These are phyloP conservation scores for Pseudomyrmex gracilis DNA, from an alignment of 1,140 invertebrate genomes.

Conservation along the genomic window DNA sequence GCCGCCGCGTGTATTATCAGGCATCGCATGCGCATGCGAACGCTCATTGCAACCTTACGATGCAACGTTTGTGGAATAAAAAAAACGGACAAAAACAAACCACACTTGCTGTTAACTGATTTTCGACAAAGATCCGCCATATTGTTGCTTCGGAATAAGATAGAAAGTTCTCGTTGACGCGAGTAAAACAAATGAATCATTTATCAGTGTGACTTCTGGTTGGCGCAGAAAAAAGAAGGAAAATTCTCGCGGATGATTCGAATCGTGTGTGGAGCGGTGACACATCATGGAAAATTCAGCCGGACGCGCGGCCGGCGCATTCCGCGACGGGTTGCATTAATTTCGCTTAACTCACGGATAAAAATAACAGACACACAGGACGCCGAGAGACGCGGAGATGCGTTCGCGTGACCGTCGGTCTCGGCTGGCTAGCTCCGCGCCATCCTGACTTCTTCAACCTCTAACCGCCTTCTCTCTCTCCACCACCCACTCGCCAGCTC, in stretches of 20 bases:
- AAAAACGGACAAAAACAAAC: no score
- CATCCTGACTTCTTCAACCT: conserved; percentile 69
- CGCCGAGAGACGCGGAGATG: conserved; percentile 32
- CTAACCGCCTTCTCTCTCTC: conserved; percentile 37
- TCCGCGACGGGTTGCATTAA: conserved; percentile 52
- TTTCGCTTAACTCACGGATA: conserved; percentile 63
- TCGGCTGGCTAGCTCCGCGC: conserved; percentile 67
- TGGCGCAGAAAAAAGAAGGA: no score
- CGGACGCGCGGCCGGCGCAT: neutral
- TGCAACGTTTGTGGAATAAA: neutral
- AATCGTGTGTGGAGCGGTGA: neutral
- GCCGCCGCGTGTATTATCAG: neutral
- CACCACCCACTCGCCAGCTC: conserved; percentile 30
- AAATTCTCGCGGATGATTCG: neutral
- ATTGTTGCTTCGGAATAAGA: no score
- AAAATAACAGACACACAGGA: conserved; percentile 48
- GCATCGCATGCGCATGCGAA: conserved; percentile 1
- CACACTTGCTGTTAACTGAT: no score
- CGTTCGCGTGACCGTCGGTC: conserved; percentile 73
- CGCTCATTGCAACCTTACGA: neutral
- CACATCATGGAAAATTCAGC: conserved; percentile 39
- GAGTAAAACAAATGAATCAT: neutral
- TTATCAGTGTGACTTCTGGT: neutral
- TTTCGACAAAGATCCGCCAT: no score
- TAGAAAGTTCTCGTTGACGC: no score